These are phyloP conservation scores for Ctena decussata DNA, from an alignment of 2,888 invertebrate species.

Conservation along the genomic window DNA sequence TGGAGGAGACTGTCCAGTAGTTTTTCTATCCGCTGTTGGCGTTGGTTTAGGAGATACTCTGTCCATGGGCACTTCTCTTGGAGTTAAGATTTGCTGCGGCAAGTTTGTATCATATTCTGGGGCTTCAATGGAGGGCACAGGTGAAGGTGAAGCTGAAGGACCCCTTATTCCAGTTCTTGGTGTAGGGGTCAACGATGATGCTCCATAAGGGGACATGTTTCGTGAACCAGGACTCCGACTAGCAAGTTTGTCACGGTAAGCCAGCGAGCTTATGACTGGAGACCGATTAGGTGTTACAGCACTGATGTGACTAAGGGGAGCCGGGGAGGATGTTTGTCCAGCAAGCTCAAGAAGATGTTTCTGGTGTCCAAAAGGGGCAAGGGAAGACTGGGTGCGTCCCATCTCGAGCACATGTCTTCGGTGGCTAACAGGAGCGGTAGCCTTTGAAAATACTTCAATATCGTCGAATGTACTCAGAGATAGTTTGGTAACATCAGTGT, in stretches of 20 bases:
- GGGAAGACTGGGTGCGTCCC: not conserved
- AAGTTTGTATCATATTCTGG: not conserved
- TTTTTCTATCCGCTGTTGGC: not conserved
- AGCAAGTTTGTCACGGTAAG: not conserved
- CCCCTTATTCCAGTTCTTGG: not conserved
- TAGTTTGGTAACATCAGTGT: not conserved
- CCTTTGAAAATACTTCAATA: not conserved
- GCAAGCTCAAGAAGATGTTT: slow-evolving; percentile 3
- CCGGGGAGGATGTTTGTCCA: not conserved
- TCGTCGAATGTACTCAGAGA: not conserved
- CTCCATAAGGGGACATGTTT: not conserved
- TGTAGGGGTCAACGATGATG: not conserved
- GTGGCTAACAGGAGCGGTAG: not conserved
- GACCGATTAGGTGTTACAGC: not conserved
- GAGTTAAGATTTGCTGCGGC: not conserved
- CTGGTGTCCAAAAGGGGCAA: not conserved
- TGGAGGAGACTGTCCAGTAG: not conserved
- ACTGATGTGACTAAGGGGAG: not conserved
- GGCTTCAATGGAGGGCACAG: not conserved
- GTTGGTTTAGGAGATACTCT: not conserved
- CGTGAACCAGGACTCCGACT: not conserved
- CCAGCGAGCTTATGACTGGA: not conserved
- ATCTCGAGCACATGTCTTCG: not conserved
- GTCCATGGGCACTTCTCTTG: not conserved
- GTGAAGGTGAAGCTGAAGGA: not conserved